Evolutionary conservation across 2,113 vertebrate species (phyloP).

Genomic region (Eudyptes chrysolophus): DNA sequence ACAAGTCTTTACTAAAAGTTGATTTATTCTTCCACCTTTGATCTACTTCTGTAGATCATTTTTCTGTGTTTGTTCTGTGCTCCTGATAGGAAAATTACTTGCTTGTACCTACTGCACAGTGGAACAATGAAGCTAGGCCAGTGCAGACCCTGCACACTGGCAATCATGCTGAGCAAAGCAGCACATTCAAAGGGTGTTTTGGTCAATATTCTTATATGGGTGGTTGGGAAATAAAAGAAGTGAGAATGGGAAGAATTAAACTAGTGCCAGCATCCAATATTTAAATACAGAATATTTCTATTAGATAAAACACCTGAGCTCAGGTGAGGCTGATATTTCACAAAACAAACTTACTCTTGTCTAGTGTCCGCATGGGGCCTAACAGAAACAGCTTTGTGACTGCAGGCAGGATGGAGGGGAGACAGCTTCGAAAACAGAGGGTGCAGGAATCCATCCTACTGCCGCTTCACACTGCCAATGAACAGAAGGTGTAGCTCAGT

Average conservation of each 20-base stretch:
- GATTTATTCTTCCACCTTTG: background rate
- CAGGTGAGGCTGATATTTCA: background rate
- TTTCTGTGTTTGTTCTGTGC: background rate
- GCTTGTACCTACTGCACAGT: background rate
- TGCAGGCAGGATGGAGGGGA: background rate
- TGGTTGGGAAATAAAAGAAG: background rate
- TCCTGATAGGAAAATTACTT: background rate
- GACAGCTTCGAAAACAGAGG: background rate
- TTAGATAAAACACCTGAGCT: background rate
- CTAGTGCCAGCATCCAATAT: background rate
- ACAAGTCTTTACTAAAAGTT: background rate
- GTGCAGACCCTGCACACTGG: background rate
- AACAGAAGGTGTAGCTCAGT: background rate
- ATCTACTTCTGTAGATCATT: background rate
- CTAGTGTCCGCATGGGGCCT: rapidly evolving
- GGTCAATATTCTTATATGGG: background rate
- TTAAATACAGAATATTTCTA: background rate
- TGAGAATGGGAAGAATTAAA: background rate
- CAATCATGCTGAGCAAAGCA: background rate
- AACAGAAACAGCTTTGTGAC: background rate
- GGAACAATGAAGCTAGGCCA: background rate
- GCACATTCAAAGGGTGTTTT: background rate
- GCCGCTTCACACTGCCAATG: background rate
- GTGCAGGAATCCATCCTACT: background rate
- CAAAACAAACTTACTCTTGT: background rate